These are phyloP conservation scores for Carduelis carduelis DNA, from an alignment of 2,797 vertebrate species.

Conservation along the genomic window DNA sequence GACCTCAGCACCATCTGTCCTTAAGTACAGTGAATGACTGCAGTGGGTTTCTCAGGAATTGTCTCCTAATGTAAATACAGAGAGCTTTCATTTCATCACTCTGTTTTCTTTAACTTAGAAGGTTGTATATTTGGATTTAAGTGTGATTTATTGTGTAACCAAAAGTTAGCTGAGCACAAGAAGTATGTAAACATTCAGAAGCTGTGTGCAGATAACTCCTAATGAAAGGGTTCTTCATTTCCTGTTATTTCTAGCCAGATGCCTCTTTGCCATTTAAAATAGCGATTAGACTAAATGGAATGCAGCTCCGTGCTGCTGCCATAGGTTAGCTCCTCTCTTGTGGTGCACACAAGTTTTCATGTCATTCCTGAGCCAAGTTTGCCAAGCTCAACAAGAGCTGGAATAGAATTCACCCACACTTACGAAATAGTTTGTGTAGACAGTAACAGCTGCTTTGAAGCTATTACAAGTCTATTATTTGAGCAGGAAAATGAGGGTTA, in stretches of 20 bases:
- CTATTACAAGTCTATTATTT: neutral
- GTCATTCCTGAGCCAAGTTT: neutral
- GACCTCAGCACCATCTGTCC: rapidly evolving
- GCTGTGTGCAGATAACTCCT: neutral
- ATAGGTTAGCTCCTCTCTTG: neutral
- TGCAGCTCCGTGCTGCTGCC: neutral
- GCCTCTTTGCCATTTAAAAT: neutral
- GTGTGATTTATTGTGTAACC: neutral
- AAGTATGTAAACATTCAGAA: neutral
- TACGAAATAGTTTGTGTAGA: neutral
- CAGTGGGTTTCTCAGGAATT: neutral
- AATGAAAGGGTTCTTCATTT: neutral
- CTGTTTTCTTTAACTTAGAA: neutral
- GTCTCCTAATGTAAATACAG: neutral
- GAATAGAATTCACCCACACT: neutral
- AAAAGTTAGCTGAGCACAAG: neutral
- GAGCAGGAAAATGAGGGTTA: neutral
- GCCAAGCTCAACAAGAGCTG: neutral
- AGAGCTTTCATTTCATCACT: neutral
- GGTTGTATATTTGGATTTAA: neutral
- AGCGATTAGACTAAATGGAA: neutral
- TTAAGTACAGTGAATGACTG: neutral
- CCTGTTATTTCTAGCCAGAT: neutral
- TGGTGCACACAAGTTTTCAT: neutral
- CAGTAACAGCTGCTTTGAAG: neutral